Evolutionary conservation across 2,113 vertebrate species (phyloP).

Genomic region (Plecturocebus donacophilus): DNA sequence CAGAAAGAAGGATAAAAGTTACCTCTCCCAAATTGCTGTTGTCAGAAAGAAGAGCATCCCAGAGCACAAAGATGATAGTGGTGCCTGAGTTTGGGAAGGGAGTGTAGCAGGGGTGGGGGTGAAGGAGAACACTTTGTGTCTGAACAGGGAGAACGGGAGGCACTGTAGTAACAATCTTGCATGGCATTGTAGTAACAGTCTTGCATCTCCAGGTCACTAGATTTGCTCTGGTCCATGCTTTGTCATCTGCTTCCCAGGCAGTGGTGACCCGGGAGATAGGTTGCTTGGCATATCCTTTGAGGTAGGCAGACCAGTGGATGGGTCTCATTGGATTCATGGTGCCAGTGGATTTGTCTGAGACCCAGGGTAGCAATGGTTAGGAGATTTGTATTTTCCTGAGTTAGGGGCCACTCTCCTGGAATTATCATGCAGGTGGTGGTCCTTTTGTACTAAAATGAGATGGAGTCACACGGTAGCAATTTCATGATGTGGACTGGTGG

Average conservation of each 20-base stretch:
- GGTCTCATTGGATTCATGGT: not conserved
- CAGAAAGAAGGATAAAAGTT: constrained; percentile 88
- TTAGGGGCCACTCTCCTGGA: constrained; percentile 23
- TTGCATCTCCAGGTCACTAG: constrained; percentile 61
- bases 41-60: constrained; percentile 83
- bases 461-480: constrained; percentile 14
- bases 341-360: not conserved
- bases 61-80: constrained; percentile 76
- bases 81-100: constrained; percentile 49
- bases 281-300: constrained; percentile 45
- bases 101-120: not conserved
- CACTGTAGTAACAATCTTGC: constrained; percentile 69
- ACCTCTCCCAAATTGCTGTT: constrained; percentile 88
- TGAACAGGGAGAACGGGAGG: constrained; percentile 72
- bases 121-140: constrained; percentile 65
- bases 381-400: not conserved
- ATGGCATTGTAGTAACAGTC: constrained; percentile 69
- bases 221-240: constrained; percentile 62
- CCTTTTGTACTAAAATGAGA: not conserved
- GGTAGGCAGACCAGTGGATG: not conserved
- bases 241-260: constrained; percentile 47
- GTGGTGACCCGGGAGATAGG: constrained; percentile 59
- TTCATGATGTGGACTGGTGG: constrained; percentile 30
- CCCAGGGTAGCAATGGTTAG: not conserved
- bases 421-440: constrained; percentile 27